Evolutionary conservation across 2,113 vertebrate species (phyloP).

Genomic region (Forbesichthys papilliferus): DNA sequence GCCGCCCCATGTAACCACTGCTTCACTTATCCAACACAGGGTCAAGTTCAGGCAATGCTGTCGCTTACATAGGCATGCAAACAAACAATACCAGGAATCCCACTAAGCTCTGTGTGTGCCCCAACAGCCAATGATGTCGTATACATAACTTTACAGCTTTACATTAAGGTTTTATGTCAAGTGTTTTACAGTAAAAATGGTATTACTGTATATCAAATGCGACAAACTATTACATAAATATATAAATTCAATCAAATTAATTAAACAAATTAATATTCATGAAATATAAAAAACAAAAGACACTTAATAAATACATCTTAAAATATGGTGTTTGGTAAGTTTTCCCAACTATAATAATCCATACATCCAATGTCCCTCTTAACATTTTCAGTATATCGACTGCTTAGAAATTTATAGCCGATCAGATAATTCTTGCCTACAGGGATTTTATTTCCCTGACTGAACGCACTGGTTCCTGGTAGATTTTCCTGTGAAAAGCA

Average conservation of each 20-base stretch:
- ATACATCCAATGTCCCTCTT: no score
- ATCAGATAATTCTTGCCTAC: background rate
- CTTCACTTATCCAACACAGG: background rate
- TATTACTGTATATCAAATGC: no score
- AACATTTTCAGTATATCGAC: constrained; percentile 11
- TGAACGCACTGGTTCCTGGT: constrained; percentile 28
- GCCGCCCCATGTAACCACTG: constrained; percentile 10
- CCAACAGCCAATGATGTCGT: background rate
- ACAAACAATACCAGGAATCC: constrained; percentile 7
- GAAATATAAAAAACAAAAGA: no score
- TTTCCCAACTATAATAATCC: no score
- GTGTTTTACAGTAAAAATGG: no score
- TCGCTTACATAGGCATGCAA: background rate
- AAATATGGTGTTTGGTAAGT: no score
- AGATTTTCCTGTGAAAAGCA: constrained; percentile 43
- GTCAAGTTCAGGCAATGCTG: background rate
- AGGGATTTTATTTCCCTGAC: constrained; percentile 1
- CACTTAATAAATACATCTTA: no score
- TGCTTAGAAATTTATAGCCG: constrained; percentile 14
- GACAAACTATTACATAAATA: no score
- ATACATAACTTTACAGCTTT: no score
- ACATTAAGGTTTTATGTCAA: no score
- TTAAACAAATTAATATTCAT: no score
- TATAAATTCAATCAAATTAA: no score
- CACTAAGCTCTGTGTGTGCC: background rate